Evolutionary conservation across 2,797 vertebrate genomes (phyloP), one percentile per base, ranked within the genome.

Genomic region (Pangasius krempfi): DNA sequence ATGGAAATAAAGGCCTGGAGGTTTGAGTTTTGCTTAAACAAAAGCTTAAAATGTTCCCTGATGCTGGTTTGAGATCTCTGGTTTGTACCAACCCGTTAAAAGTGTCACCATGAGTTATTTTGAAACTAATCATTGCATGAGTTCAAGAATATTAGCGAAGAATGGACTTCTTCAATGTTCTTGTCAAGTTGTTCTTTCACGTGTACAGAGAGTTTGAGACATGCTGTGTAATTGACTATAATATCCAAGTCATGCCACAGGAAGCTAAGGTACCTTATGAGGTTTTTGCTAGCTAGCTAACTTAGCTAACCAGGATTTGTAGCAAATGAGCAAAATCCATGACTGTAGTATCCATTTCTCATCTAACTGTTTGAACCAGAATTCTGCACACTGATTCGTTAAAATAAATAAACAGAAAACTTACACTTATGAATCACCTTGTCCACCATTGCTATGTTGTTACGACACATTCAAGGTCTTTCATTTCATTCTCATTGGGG

Each of bases 51-150:
- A 58, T 8, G 37, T 89, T 82, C 58, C 75, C 60, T 84, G 66
- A 70, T 89, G 86, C 90, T 90, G 87, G 89, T 90, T 62, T 89
- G 33, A 56, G 89, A 87, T 90, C 60, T 78, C n/a, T n/a, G n/a
- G n/a, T n/a, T 72, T 54, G n/a, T 70, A 40, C 62, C 4, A n/a
- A 72, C 10, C 50, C 2, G 1, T 72, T 70, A n/a, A 68, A 50
- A 52, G 44, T 37, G 14, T 85, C 73, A 30, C 60, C 47, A 25
- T 22, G 75, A 6, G 14, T 76, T 20, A 20, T 50, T 22, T 30
- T 66, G 18, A 68, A 30, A 14, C 22, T 0, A 37, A 47, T 44
- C 56, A 27, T 3, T 8, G 33, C 30, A 7, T 1, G 40, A 76
- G 25, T 5, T 3, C 22, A 5, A 6, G 10, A 78, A n/a, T 14